Base-by-base conservation (phyloP, 2,113 vertebrate species). In the Anolis sagrei region DNA sequence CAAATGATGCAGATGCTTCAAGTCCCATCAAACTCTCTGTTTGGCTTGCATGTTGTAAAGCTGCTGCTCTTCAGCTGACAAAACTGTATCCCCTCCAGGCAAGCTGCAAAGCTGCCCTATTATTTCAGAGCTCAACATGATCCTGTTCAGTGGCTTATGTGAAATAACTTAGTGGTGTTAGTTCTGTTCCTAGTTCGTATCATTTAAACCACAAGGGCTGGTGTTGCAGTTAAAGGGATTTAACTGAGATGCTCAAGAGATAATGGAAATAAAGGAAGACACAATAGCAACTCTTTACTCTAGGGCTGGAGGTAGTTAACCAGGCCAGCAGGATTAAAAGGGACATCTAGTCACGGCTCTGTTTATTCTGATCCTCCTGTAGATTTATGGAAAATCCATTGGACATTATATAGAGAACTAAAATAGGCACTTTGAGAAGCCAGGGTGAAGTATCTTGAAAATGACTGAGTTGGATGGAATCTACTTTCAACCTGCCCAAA, bases 1-100 rank as follows among this genome's bases (percentile, higher is more conserved):
- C 82, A 90, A 91, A 86, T 74, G 88, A 86, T 92, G 84, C 87
- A 84, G 87, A 86, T 91, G 82, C 86, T 94, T 92, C 87, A 86
- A 86, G 92, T 88, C 58, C 54, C 90, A 86, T 92, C 84, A 89
- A 66, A 88, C 32, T 89, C 83, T 18, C 75, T 82, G 87, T 90
- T 91, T 90, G 87, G 88, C 82, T 2, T 66, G 82, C 82, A 74
- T 23, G 25, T 79, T 74, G 34, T 86, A 86, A 86, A 91, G 90
- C 86, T 76, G 70, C 84, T 76, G 5, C 86, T 78, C 69, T 87
- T 90, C 54, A 86, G 0, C 81, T 88, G 89, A 88, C 4, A 49
- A 92, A 74, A 73, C 81, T 78, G 70, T 74, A 87, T 76, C 25
- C 79, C 89, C 51, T 76, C 58, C 0, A 0, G 86, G 69, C 83